Base-by-base conservation (phyloP, 2,113 vertebrate genomes). In the human (Homo sapiens) region DNA sequence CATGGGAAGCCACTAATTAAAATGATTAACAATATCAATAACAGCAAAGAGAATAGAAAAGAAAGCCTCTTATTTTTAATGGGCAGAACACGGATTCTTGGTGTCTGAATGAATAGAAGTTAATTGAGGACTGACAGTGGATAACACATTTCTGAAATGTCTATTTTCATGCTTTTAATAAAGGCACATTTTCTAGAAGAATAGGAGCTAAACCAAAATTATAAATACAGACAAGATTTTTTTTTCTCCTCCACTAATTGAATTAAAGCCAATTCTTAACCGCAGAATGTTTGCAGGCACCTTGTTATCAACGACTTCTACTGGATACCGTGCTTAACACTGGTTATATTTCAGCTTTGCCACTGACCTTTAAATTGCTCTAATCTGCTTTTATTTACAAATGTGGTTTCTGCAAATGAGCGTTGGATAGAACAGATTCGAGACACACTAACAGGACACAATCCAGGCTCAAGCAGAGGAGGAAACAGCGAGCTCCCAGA, bases 1-100 rank as follows among this genome's bases (percentile, higher is more conserved):
- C 84, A 14, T 88, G 95, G 97, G 92, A 98, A 97, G 93, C 76
- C 94, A 96, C 96, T 97, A 98, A 98, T 98, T 98, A 98, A 98
- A 97, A 97, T 97, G 94, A 97, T 98, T 98, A 98, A 98, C 96
- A 96, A 38, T 98, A 97, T 98, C 97, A 97, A 83, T 98, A 97
- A 96, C 84, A 89, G 95, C 95, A 92, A 96, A 94, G 73, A 89
- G 78, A 92, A 93, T 45, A 93, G 90, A 90, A 93, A 98, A 90
- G 72, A 59, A 95, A 96, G 90, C 72, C 87, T 94, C 72, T 89
- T 96, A 61, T 96, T 98, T 97, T 96, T 96, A 96, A 96, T 72
- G 76, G 81, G 55, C 76, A 43, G 82, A 97, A 95, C 73, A 95
- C 87, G 0, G 17, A 75, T 85, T 84, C 94, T 95, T 59, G 64